Base-by-base conservation (phyloP, 2,888 invertebrate species). In the Patella pellucida region DNA sequence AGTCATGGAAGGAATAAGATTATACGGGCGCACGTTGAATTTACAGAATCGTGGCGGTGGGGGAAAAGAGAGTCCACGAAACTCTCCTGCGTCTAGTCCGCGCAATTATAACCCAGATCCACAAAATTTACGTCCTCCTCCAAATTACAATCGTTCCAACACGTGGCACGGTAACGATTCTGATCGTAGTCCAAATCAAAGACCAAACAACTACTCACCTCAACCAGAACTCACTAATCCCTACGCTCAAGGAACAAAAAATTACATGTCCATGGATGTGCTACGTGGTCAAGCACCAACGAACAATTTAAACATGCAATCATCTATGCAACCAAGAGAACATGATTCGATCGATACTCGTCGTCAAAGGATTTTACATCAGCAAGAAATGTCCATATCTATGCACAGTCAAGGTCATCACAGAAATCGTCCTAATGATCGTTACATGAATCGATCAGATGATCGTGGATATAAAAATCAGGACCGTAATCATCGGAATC, bases 1-100 rank as follows among this genome's bases (percentile, higher is more conserved):
- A 52, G 91, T 96, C 56, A 94, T 95, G 83, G 93, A 94, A 67
- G 95, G 95, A 0, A 94, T 95, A 1, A 89, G 92, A 1, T 88
- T 96, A 16, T 96, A 92, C 88, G 94, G 94, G 78, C 92, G 52
- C 62, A 50, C 72, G 12, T 69, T 88, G 3, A 78, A 77, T 51
- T 72, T 87, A 54, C 86, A 86, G 73, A 71, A 79, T 15, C 77
- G 87, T 51, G 81, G 84, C 72, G 86, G 86, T 81, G 75, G 72
- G 4, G 23, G 23, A 2, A 68, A 52, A 5, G 52, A 67, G n/a
- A 67, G 52, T 19, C 52, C 67, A 7, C 50, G 68, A 16, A 51
- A 23, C 52, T 52, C 67, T 1, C 67, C 67, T 7, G 51, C 51
- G n/a, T 73, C 68, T 62, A 31, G 52, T 41, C 73, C 76, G 3